These are phyloP conservation scores for Epistrophe grossulariae DNA, from an alignment of 2,888 invertebrate genomes.

Conservation along the genomic window DNA sequence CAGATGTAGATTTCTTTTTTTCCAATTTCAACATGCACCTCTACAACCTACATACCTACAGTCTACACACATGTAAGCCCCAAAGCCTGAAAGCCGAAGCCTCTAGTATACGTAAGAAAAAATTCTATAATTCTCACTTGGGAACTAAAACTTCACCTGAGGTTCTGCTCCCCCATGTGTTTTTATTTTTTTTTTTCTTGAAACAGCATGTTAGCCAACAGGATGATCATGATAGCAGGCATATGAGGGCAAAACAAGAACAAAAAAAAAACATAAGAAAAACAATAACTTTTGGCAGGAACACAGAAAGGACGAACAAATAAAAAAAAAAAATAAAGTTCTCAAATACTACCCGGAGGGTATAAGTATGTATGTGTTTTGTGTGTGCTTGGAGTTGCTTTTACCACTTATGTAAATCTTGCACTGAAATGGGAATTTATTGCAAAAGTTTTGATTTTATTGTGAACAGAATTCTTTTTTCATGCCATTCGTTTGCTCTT, in stretches of 20 bases:
- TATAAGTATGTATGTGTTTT: not conserved
- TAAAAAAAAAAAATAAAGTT: constrained; percentile 40
- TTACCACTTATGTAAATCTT: constrained; percentile 74
- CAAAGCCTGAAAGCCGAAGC: constrained; percentile 44
- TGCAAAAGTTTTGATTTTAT: constrained; percentile 75
- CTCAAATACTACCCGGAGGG: constrained; percentile 71
- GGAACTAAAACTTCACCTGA: constrained; percentile 74
- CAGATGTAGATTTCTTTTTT: constrained; percentile 37
- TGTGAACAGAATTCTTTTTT: constrained; percentile 64
- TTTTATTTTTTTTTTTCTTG: not conserved
- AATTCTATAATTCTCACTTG: constrained; percentile 68
- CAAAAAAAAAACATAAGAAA: constrained; percentile 39
- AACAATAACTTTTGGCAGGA: constrained; percentile 30
- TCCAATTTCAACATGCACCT: constrained; percentile 39
- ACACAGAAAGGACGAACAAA: constrained; percentile 23
- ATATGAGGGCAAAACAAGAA: constrained; percentile 40
- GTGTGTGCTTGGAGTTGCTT: constrained; percentile 60
- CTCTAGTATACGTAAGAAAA: not conserved
- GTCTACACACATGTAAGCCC: constrained; percentile 1
- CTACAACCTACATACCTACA: not conserved
- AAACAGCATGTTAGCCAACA: constrained; percentile 7
- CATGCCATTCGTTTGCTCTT: constrained; percentile 38
- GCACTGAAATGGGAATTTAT: constrained; percentile 71
- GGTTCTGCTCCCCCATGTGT: constrained; percentile 49
- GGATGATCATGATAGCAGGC: constrained; percentile 69